A percentile compares a stretch with the other conserved stretches of the same genome.
These are phyloP conservation scores for Coturnix japonica DNA, from an alignment of 2,113 vertebrate genomes.

Conservation along the genomic window DNA sequence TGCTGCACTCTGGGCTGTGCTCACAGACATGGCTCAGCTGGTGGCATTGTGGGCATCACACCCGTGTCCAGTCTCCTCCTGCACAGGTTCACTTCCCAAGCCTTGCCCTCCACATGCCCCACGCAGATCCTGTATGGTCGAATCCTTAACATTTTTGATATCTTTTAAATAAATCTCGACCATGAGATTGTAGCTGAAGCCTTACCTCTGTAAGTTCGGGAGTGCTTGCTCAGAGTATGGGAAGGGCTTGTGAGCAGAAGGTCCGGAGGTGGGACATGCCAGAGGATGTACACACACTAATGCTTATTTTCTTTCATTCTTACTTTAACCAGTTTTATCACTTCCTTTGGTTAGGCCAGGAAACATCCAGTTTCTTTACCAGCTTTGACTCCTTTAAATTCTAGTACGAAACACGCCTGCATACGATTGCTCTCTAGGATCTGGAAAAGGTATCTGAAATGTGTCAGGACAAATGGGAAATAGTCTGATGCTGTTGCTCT, in stretches of 20 bases:
- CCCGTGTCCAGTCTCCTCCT: background rate
- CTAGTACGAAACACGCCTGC: background rate
- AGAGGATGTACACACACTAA: slow-evolving; percentile 37
- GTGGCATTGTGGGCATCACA: background rate
- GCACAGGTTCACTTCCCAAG: background rate
- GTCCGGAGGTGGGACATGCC: background rate
- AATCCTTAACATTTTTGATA: background rate
- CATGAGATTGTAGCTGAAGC: slow-evolving; percentile 52
- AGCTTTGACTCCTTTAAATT: slow-evolving; percentile 12
- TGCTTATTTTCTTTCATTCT: background rate
- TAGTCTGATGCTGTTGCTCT: background rate
- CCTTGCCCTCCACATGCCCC: background rate
- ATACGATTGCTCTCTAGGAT: background rate
- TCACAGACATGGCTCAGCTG: background rate
- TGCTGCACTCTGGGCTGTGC: background rate
- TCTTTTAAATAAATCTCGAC: background rate
- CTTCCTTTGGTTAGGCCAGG: slow-evolving; percentile 44
- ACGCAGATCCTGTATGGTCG: background rate
- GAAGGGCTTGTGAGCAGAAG: slow-evolving; percentile 16
- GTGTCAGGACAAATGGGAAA: background rate
- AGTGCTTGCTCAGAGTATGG: slow-evolving; percentile 39
- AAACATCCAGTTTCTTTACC: slow-evolving; percentile 41
- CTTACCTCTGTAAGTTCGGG: slow-evolving; percentile 22
- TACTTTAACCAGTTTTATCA: background rate
- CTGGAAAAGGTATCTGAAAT: background rate